These are phyloP conservation scores for Pararge aegeria DNA, from an alignment of 1,140 invertebrate species.

Conservation along the genomic window DNA sequence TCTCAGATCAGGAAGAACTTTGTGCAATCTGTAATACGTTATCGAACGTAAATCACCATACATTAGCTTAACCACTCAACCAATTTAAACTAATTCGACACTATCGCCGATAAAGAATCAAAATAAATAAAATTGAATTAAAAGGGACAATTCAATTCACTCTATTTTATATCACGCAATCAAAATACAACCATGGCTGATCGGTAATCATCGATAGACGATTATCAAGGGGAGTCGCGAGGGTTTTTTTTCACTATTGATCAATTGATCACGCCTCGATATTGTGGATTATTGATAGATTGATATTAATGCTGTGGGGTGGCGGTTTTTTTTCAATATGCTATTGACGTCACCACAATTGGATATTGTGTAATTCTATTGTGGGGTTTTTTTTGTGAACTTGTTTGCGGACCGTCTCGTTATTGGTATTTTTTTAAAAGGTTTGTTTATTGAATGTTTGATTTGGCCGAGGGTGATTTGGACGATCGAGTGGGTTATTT, in stretches of 20 bases:
- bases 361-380: constrained; percentile 65
- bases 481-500: constrained; percentile 30
- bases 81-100: constrained; percentile 15
- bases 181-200: constrained; percentile 59
- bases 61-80: background rate
- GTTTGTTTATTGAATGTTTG: constrained; percentile 51
- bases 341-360: constrained; percentile 63
- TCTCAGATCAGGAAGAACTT: no score
- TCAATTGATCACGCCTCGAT: constrained; percentile 74
- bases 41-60: no score
- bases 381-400: constrained; percentile 47
- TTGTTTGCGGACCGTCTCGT: constrained; percentile 47
- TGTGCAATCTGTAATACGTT: no score
- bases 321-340: constrained; percentile 61
- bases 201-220: constrained; percentile 57
- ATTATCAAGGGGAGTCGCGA: constrained; percentile 52
- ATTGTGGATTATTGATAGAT: constrained; percentile 75
- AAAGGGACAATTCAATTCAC: constrained; percentile 50
- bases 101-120: constrained; percentile 16
- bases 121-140: constrained; percentile 33
- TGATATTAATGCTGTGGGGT: constrained; percentile 72
- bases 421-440: constrained; percentile 41
- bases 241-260: constrained; percentile 63
- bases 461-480: constrained; percentile 37
- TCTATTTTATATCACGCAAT: constrained; percentile 36